A percentile compares a stretch with the other conserved stretches of the same genome.
phyloP scores from a whole-genome alignment of 2,797 vertebrate species.

The Darevskia mixta region DNA sequence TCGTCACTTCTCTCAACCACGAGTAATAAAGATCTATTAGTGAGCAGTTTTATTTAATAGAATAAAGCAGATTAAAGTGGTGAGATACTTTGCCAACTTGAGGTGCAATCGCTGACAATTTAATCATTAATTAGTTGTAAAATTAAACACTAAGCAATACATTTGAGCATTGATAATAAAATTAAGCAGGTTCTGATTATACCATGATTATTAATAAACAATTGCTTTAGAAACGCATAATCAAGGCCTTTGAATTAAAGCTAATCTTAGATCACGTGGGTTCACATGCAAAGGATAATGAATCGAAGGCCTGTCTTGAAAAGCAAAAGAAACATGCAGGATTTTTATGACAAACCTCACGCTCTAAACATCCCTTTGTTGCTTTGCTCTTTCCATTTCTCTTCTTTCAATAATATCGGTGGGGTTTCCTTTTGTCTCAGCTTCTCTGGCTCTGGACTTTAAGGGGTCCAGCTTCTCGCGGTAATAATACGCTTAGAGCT shows the following conservation, averaged over 20 bases:
- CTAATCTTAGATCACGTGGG: neutral
- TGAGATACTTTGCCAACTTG: neutral
- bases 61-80: neutral
- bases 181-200: constrained; percentile 11
- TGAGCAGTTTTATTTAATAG: neutral
- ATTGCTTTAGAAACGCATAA: constrained; percentile 22
- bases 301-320: neutral
- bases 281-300: neutral
- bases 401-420: constrained; percentile 6
- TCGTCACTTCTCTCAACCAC: neutral
- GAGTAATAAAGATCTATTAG: neutral
- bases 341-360: neutral
- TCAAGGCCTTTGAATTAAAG: constrained; percentile 2
- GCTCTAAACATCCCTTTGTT: neutral
- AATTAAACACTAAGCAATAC: constrained; percentile 26
- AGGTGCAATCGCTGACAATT: neutral
- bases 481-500: neutral
- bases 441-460: neutral
- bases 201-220: neutral
- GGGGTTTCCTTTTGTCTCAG: constrained; percentile 13
- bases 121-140: constrained; percentile 17
- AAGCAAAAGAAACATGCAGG: neutral
- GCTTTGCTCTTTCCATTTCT: neutral
- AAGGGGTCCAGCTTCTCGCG: neutral
- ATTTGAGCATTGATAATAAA: constrained; percentile 14